phyloP scores from a whole-genome alignment of 2,797 vertebrate genomes.

The Eospalax fontanierii region DNA sequence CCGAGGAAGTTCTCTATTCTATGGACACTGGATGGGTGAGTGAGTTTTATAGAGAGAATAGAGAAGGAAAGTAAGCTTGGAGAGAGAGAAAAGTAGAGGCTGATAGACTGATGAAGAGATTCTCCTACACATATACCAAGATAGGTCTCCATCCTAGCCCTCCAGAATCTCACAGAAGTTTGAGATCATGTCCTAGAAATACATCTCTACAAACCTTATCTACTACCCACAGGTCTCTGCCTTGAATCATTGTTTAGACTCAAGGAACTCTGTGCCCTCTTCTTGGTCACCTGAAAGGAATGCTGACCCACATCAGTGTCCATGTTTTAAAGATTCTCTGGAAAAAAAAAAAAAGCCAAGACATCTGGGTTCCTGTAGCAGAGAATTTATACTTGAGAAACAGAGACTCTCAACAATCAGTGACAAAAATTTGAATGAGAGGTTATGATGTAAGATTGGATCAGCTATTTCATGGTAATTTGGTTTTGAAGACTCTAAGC shows the following conservation, averaged over 20 bases:
- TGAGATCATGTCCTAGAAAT: neutral
- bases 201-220: neutral
- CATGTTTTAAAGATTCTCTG: neutral
- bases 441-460: neutral
- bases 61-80: neutral
- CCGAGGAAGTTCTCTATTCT: neutral
- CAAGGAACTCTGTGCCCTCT: neutral
- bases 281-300: neutral
- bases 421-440: neutral
- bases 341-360: neutral
- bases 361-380: neutral
- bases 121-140: neutral
- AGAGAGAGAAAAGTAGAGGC: neutral
- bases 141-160: neutral
- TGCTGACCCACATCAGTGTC: neutral
- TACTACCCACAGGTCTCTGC: neutral
- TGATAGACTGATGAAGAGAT: neutral
- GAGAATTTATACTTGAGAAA: neutral
- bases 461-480: neutral
- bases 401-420: neutral
- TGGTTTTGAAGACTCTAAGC: neutral
- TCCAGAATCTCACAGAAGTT: neutral
- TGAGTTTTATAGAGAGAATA: neutral
- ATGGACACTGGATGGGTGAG: neutral
- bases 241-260: neutral